phyloP scores from a whole-genome alignment of 2,113 vertebrate genomes.

The Xenopus laevis region DNA sequence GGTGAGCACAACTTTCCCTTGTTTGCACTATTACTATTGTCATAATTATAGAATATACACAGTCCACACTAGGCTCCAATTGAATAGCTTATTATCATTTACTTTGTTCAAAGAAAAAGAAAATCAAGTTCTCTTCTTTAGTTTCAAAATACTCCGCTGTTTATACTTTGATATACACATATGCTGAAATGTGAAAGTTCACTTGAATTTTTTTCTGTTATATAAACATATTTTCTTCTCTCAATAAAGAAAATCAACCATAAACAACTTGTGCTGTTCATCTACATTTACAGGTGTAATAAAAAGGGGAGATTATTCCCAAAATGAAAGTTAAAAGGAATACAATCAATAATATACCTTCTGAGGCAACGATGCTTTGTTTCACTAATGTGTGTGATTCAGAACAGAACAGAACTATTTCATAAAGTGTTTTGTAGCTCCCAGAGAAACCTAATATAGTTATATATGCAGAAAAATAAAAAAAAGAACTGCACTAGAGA shows the following conservation, averaged over 20 bases:
- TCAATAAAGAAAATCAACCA: background rate
- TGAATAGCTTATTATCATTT: too few species aligned
- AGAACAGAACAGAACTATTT: slow-evolving; percentile 40
- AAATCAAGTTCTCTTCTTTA: too few species aligned
- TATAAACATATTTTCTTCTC: slow-evolving; percentile 1
- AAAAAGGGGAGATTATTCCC: slow-evolving; percentile 18
- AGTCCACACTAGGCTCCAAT: too few species aligned
- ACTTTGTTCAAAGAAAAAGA: too few species aligned
- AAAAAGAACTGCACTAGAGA: slow-evolving; percentile 30
- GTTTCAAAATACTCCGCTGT: too few species aligned
- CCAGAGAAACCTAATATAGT: slow-evolving; percentile 37
- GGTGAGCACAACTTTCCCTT: too few species aligned
- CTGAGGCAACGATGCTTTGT: slow-evolving; percentile 32
- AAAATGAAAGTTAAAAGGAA: slow-evolving; percentile 35
- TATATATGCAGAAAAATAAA: slow-evolving; percentile 19
- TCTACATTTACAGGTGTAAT: slow-evolving; percentile 37
- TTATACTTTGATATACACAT: too few species aligned
- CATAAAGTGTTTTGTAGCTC: slow-evolving; percentile 40
- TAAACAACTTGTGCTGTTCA: slow-evolving; percentile 9
- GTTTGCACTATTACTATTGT: too few species aligned
- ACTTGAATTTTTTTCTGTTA: background rate
- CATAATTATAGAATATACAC: too few species aligned
- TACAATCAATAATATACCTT: slow-evolving; percentile 38
- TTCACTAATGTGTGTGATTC: slow-evolving; percentile 39
- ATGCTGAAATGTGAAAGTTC: too few species aligned